A percentile compares a stretch with the other conserved stretches of the same genome.
phyloP scores from a whole-genome alignment of 2,888 invertebrate genomes.

The Oscheius sp. region DNA sequence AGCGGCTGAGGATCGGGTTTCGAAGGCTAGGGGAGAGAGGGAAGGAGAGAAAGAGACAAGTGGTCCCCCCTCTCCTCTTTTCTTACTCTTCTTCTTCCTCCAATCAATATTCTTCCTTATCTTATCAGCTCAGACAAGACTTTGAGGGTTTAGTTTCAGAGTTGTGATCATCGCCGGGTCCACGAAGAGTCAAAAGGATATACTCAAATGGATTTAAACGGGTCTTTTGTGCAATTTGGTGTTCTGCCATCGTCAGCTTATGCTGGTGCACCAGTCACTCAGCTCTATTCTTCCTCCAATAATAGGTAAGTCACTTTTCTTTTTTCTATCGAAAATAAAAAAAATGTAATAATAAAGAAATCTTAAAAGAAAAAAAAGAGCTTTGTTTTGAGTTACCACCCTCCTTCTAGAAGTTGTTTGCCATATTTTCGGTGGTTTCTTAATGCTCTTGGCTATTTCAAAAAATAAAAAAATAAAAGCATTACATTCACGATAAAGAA shows the following conservation, averaged over 20 bases:
- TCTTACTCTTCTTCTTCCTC: constrained; percentile 15
- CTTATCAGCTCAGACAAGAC: constrained; percentile 12
- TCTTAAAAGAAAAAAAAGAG: no score
- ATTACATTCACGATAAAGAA: background rate
- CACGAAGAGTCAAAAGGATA: background rate
- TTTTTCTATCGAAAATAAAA: background rate
- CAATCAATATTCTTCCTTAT: constrained; percentile 14
- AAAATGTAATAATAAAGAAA: no score
- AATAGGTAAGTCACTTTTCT: background rate
- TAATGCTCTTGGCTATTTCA: background rate
- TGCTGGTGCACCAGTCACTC: constrained; percentile 30
- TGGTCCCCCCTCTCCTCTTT: constrained; percentile 10
- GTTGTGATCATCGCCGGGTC: constrained; percentile 18
- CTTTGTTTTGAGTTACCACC: background rate
- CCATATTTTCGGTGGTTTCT: background rate
- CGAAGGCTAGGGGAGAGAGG: no score
- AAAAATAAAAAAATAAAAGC: background rate
- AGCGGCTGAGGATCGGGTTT: constrained; percentile 17
- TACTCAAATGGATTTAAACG: constrained; percentile 31
- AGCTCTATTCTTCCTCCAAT: constrained; percentile 22
- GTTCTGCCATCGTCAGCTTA: constrained; percentile 23
- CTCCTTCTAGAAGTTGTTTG: background rate
- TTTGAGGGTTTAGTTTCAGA: no score
- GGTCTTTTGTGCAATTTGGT: constrained; percentile 33
- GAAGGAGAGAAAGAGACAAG: constrained; percentile 20